A percentile compares a stretch with the other conserved stretches of the same genome.
Conservation (phyloP, 2,888 invertebrate species). For the Amblyjoppa fuscipennis region DNA sequence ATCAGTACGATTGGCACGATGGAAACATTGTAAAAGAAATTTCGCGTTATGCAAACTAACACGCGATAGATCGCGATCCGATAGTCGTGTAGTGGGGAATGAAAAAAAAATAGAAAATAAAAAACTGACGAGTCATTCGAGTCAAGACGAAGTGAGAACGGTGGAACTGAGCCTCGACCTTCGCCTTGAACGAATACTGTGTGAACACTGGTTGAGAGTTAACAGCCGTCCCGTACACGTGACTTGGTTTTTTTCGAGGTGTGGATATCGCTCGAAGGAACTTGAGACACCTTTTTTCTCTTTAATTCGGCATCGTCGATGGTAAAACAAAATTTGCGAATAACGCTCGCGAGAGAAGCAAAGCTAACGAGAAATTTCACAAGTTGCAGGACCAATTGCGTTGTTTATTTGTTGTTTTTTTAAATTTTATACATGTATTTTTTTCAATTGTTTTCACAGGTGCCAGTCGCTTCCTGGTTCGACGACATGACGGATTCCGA, state of each 20-base stretch:
- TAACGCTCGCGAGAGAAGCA: not conserved
- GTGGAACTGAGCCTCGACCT: constrained; percentile 53
- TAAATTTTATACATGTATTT: not conserved
- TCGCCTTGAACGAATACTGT: constrained; percentile 52
- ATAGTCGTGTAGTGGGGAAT: constrained; percentile 14
- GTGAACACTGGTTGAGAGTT: not conserved
- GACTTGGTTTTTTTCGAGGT: constrained; percentile 26
- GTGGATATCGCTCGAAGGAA: constrained; percentile 2
- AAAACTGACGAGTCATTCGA: constrained; percentile 58
- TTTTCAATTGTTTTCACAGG: constrained; percentile 86
- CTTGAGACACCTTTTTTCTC: constrained; percentile 2
- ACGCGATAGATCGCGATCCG: constrained; percentile 39
- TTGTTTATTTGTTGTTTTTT: not conserved
- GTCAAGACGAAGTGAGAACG: constrained; percentile 50
- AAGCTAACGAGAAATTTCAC: not conserved
- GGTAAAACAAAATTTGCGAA: not conserved
- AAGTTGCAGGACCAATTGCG: not conserved
- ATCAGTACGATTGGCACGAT: constrained; percentile 47
- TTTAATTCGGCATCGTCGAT: not conserved
- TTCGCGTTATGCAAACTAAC: constrained; percentile 35
- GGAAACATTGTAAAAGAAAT: constrained; percentile 59
- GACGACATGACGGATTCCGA: constrained; percentile 99
- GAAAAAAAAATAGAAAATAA: constrained; percentile 31
- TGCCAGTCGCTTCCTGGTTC: constrained; percentile 99
- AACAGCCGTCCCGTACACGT: constrained; percentile 41